Base-by-base conservation (phyloP, 92 coral and sea anemone species). In the Virgularia gustaviana region DNA sequence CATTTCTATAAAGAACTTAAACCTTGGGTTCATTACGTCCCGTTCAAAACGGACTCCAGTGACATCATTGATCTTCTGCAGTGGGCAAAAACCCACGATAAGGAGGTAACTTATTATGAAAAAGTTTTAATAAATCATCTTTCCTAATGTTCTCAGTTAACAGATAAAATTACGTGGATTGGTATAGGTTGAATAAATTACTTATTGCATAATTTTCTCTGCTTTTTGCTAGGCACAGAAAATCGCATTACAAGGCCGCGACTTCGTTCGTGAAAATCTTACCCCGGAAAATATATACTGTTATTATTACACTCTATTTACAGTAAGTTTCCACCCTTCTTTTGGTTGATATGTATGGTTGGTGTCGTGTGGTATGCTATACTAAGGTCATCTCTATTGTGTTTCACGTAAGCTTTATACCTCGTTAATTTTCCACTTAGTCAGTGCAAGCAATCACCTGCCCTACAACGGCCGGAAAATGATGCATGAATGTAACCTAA, bases 21-120 rank as follows among this genome's bases (percentile, higher is more conserved):
- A 49, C 96, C 92, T 15, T 92, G 98, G 98, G 72, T 60, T 2
- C 98, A 92, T 79, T 92, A 92, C 83, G 82, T 92, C n/a, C 98
- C 98, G 39, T 92, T 92, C 79, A 92, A 87, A 37, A 84, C 90
- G 49, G 96, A 92, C 57, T 81, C 88, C 11, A 87, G 96, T 49
- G 90, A 92, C 51, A 73, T 92, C 13, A 88, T 84, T 34, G 63
- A 84, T 44, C 82, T 83, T 61, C 74, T 92, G 42, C 71, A 79
- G 19, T 92, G 98, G 98, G 96, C 98, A 22, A 89, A 89, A 65
- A 76, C 72, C 23, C 86, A 92, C 59, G 96, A 92, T 41, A 83
- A 84, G 12, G 78, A 92, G 90, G 98, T 89, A 66, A 9, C 31
- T 16, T 4, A 39, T 49, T 49, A 27, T 49, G 56, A 49, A 27